Evolutionary conservation across 2,113 vertebrate species (phyloP), one percentile per base, ranked within the genome.

Genomic region (Caloenas nicobarica): DNA sequence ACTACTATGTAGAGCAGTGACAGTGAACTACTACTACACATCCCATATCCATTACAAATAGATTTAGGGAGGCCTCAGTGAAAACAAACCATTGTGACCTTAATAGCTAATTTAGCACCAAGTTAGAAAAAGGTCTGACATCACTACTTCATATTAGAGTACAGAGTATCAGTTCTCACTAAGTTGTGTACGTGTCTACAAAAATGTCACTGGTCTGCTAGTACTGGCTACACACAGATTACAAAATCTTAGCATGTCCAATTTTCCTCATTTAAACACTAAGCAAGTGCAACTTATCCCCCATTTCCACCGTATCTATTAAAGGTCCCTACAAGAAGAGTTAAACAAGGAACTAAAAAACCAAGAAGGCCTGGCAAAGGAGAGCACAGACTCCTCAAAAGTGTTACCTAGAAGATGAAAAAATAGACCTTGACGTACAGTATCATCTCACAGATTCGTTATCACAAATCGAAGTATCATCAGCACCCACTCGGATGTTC

Each of bases 231-330:
- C 25, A 21, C 54, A 33, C 0, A 61, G 46, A 16, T 42, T 6
- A 74, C 28, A 68, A 53, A 34, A 16, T 7, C 40, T 21, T 42
- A 50, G 48, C 40, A 36, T 69, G 31, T 16, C 22, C 53, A 17
- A 33, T 65, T 65, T 72, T 51, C 65, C 36, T 64, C 71, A 82
- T 42, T 36, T 81, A 18, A 58, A 15, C 21, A 46, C 19, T 11
- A 81, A 56, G 4, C 19, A 38, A 65, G 4, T 5, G 16, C 33
- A 48, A 61, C 13, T 65, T 22, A 53, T 13, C 1, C 44, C 50
- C 46, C 33, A 1, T 34, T 9, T 53, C 46, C 46, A 29, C 10
- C 0, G 0, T 19, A 61, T 15, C 38, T 74, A 34, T 16, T 51
- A 64, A 33, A 6, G 16, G 31, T 60, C 16, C 25, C n/a, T 31